Evolutionary conservation across 2,888 invertebrate species (phyloP).

Genomic region (Leptinotarsa tumamoca): DNA sequence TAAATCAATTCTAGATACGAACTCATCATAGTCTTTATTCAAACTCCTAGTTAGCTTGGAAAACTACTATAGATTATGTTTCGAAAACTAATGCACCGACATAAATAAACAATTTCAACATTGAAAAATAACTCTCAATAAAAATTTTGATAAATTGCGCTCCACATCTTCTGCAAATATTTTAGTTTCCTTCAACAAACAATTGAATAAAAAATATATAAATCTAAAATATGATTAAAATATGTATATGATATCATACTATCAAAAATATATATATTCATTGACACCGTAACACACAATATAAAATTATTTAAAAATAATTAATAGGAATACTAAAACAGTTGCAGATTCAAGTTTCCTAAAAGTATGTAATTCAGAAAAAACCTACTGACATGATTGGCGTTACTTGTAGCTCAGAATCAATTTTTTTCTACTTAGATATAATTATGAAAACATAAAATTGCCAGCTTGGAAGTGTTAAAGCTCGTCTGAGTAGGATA

Average conservation of each 20-base stretch:
- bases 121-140: not conserved
- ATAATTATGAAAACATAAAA: not conserved
- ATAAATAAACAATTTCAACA: no score
- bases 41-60: no score
- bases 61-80: no score
- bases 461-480: not conserved
- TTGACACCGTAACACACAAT: not conserved
- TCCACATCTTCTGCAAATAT: not conserved
- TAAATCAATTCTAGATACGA: not conserved
- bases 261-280: constrained; percentile 15
- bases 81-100: no score
- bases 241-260: constrained; percentile 6
- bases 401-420: not conserved
- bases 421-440: not conserved
- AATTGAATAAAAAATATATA: constrained; percentile 11
- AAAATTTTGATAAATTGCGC: not conserved
- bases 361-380: no score
- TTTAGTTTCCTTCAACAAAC: not conserved
- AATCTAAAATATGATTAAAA: constrained; percentile 14
- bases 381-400: no score
- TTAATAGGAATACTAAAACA: not conserved
- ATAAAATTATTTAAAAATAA: constrained; percentile 10
- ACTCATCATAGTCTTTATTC: not conserved
- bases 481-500: no score
- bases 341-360: not conserved